phyloP scores from a whole-genome alignment of 2,888 invertebrate genomes.

The Acanthoscelides obtectus region DNA sequence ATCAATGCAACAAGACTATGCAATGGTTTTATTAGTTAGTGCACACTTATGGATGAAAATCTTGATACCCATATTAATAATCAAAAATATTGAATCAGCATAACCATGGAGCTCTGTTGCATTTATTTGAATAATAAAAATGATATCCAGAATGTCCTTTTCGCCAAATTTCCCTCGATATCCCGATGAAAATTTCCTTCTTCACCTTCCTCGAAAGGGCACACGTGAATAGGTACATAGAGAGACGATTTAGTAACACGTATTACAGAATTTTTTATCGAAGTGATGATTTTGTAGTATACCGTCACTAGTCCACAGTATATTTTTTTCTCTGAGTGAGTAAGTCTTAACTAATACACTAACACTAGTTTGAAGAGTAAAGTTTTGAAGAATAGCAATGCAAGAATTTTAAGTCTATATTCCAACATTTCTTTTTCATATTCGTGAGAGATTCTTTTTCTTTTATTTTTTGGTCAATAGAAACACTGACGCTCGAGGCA shows the following conservation, averaged over 20 bases:
- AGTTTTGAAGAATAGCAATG: neutral
- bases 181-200: neutral
- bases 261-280: neutral
- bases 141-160: neutral
- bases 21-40: too few relatives aligned
- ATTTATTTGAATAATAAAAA: neutral
- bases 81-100: neutral
- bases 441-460: neutral
- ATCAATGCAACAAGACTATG: neutral
- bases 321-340: slow-evolving; percentile 7
- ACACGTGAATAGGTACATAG: slow-evolving; percentile 46
- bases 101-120: neutral
- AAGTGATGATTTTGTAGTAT: neutral
- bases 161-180: neutral
- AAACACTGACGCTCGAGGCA: too few relatives aligned
- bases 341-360: slow-evolving; percentile 3
- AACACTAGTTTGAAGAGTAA: neutral
- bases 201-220: slow-evolving; percentile 28
- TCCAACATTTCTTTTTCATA: neutral
- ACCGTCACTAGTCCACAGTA: neutral
- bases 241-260: slow-evolving; percentile 34
- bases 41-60: too few relatives aligned
- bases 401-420: neutral
- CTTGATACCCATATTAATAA: neutral
- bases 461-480: neutral